phyloP scores from a whole-genome alignment of 2,888 invertebrate genomes.

The Perdita meconis region DNA sequence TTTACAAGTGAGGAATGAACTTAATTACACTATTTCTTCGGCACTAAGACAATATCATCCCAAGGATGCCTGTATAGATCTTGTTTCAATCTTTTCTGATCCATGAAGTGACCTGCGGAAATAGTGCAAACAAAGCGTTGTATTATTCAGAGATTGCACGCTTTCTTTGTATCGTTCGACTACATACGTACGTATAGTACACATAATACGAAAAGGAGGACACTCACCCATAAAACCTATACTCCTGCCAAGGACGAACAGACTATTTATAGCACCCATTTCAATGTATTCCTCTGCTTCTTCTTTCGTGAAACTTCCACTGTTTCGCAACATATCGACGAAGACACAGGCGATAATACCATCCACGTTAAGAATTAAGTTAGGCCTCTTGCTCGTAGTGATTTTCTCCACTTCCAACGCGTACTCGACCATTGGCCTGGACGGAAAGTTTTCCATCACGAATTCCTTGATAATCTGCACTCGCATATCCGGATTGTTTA shows the following conservation, averaged over 20 bases:
- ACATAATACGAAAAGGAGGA: neutral
- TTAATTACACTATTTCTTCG: conserved; percentile 89
- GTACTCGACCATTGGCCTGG: conserved; percentile 96
- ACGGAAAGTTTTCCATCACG: conserved; percentile 96
- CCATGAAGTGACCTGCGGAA: conserved; percentile 96
- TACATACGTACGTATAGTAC: too few species aligned
- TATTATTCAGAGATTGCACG: neutral
- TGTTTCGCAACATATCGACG: conserved; percentile 97
- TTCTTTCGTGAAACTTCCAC: conserved; percentile 97
- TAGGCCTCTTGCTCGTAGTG: conserved; percentile 99
- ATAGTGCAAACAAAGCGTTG: conserved; percentile 39
- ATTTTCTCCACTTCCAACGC: conserved; percentile 99
- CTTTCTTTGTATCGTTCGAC: too few species aligned
- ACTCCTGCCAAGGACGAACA: conserved; percentile 98
- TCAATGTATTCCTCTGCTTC: conserved; percentile 99
- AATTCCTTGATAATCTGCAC: conserved; percentile 98
- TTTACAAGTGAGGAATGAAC: conserved; percentile 54
- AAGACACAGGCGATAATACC: conserved; percentile 99
- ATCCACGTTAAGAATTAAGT: conserved; percentile 99
- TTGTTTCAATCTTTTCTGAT: conserved; percentile 99
- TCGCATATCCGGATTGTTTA: conserved; percentile 99
- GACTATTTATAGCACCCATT: conserved; percentile 98
- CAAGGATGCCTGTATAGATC: conserved; percentile 99
- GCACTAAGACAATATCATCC: conserved; percentile 98
- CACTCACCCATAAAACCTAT: conserved; percentile 96